Base-by-base conservation (phyloP, 37 sponge, comb jelly and placozoan species). In the Theonella swinhoei region DNA sequence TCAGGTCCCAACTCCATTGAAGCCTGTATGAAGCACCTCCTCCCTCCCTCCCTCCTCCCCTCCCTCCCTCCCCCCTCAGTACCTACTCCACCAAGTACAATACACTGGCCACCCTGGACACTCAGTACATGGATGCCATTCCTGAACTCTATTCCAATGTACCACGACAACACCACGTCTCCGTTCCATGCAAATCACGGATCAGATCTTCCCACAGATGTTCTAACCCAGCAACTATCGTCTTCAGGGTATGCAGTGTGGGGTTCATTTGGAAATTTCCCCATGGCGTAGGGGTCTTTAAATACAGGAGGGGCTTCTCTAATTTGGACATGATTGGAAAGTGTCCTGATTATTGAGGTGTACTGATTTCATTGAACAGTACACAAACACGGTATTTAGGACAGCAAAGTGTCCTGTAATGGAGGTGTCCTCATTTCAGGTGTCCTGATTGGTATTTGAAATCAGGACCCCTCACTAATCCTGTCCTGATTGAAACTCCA, bases 141-240 rank as follows among this genome's bases (percentile, higher is more conserved):
- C 86, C 89, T 1, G 63, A 85, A 28, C 83, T 88, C 42, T 88
- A 92, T 24, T 70, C 76, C 28, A 92, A 92, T 41, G 77, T 76
- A 23, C 72, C 82, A 1, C 54, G 93, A 76, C 93, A 92, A 81
- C 87, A 87, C 31, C 83, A 83, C 31, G 92, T 91, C 33, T 68
- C 72, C 9, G 83, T 91, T 38, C 88, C 92, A 9, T 91, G 92
- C 40, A 72, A 59, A 0, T 79, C 36, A 42, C 42, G 78, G 43
- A 72, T 78, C 59, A 77, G 70, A 67, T 7, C 60, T 25, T 67
- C 62, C 25, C 68, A 82, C 77, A 20, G 24, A 25, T 91, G 92
- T 39, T 22, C 47, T 0, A 71, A 68, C 33, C 84, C 92, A 17
- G 92, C 92, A 34, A 87, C 77, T 32, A 80, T 91, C 36, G 77